phyloP scores from a whole-genome alignment of 2,888 invertebrate genomes.

The Tenthredo livida region DNA sequence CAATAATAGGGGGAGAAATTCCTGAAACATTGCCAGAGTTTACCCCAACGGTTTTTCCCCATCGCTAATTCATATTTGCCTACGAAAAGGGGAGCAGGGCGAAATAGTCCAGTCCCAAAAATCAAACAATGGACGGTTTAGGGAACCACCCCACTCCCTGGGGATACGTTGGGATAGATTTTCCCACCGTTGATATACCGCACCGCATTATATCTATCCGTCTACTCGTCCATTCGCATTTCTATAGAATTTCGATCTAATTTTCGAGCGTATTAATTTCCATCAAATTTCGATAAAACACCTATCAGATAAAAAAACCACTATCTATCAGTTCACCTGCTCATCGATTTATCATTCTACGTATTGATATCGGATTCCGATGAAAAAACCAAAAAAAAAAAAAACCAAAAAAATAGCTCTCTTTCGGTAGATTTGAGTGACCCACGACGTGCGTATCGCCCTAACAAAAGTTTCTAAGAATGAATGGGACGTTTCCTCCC shows the following conservation, averaged over 20 bases:
- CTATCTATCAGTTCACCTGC: not conserved
- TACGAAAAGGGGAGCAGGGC: not conserved
- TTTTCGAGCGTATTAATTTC: not conserved
- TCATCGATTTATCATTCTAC: not conserved
- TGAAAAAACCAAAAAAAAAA: not conserved
- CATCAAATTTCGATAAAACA: not conserved
- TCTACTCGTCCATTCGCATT: not conserved
- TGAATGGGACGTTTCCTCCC: constrained; percentile 10
- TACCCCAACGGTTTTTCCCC: constrained; percentile 30
- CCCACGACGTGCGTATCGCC: not conserved
- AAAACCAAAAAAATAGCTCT: not conserved
- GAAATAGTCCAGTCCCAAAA: constrained; percentile 17
- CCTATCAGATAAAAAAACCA: not conserved
- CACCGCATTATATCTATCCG: not conserved
- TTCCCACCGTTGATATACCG: constrained; percentile 13
- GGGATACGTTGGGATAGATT: not conserved
- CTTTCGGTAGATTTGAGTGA: not conserved
- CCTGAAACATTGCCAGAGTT: not conserved
- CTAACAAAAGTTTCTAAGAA: not conserved
- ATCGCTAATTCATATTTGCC: constrained; percentile 24
- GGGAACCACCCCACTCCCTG: constrained; percentile 8
- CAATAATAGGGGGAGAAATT: not conserved
- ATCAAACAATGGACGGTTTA: constrained; percentile 23
- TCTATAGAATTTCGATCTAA: not conserved
- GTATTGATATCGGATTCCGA: not conserved